Evolutionary conservation across 1,140 invertebrate genomes (phyloP).

Genomic region (Gyrodactylus bullatarudis): DNA sequence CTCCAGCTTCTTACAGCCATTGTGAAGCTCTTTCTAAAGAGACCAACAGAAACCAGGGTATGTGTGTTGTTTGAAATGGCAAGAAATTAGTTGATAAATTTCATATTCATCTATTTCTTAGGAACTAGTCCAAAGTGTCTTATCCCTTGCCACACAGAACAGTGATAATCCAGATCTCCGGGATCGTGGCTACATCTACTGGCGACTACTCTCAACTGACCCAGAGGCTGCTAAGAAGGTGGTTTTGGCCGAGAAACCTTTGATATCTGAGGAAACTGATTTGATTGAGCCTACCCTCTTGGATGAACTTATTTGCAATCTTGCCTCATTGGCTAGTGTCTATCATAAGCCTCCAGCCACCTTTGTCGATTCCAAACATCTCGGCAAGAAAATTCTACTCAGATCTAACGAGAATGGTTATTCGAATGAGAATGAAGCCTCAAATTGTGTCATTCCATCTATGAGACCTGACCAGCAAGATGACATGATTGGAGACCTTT

Average conservation of each 20-base stretch:
- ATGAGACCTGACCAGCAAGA: constrained; percentile 28
- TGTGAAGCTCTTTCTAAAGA: constrained; percentile 84
- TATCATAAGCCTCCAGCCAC: constrained; percentile 96
- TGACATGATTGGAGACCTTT: constrained; percentile 60
- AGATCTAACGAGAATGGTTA: constrained; percentile 13
- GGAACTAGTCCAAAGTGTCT: constrained; percentile 38
- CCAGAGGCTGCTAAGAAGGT: constrained; percentile 79
- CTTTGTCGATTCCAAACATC: constrained; percentile 49
- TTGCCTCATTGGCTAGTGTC: constrained; percentile 81
- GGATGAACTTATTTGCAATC: constrained; percentile 94
- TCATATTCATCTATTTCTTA: not conserved
- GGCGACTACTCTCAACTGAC: constrained; percentile 85
- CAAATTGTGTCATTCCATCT: constrained; percentile 8
- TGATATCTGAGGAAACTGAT: constrained; percentile 97
- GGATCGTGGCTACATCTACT: constrained; percentile 96
- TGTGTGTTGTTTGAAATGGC: not conserved
- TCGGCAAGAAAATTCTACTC: not conserved
- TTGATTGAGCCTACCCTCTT: constrained; percentile 76
- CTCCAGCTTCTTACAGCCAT: constrained; percentile 79
- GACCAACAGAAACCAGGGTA: constrained; percentile 62
- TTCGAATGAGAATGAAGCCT: constrained; percentile 13
- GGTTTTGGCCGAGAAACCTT: constrained; percentile 89
- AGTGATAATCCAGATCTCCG: constrained; percentile 96
- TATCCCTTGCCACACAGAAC: constrained; percentile 36
- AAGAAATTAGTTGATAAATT: constrained; percentile 15